Evolutionary conservation across 2,113 vertebrate species (phyloP).

Genomic region (Oxyruncus cristatus): DNA sequence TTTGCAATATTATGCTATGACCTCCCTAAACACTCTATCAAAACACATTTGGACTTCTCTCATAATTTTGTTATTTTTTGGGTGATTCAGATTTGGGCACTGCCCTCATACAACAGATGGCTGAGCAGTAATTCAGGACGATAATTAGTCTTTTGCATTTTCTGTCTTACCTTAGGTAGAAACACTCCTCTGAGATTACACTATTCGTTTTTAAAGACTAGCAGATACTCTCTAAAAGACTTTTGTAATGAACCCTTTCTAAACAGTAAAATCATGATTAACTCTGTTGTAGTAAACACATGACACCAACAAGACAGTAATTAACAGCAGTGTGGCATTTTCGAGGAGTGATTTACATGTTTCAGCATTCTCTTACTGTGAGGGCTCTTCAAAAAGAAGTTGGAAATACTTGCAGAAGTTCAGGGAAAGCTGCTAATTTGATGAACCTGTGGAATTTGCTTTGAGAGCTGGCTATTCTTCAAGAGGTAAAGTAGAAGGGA

Average conservation of each 20-base stretch:
- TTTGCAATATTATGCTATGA: not conserved
- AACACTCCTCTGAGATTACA: constrained; percentile 36
- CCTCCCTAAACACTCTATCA: not conserved
- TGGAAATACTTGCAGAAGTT: not conserved
- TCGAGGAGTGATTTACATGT: not conserved
- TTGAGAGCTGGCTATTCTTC: not conserved
- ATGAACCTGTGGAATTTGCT: not conserved
- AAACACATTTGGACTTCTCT: not conserved
- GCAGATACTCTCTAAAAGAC: constrained; percentile 30
- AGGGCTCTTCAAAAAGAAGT: not conserved
- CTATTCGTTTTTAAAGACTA: constrained; percentile 36
- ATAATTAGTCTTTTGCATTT: constrained; percentile 55
- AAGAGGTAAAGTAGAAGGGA: not conserved
- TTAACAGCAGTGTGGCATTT: constrained; percentile 2
- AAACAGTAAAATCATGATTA: constrained; percentile 38
- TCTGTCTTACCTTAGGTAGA: constrained; percentile 54
- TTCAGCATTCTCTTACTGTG: not conserved
- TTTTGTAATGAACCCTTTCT: constrained; percentile 31
- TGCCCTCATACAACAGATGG: constrained; percentile 37
- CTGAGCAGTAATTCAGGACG: constrained; percentile 30
- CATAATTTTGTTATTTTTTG: not conserved
- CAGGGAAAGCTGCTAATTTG: not conserved
- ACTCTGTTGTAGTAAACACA: not conserved
- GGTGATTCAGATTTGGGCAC: not conserved
- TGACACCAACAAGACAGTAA: not conserved